Base-by-base conservation (phyloP, 2,797 vertebrate species). In the Spheniscus humboldti region DNA sequence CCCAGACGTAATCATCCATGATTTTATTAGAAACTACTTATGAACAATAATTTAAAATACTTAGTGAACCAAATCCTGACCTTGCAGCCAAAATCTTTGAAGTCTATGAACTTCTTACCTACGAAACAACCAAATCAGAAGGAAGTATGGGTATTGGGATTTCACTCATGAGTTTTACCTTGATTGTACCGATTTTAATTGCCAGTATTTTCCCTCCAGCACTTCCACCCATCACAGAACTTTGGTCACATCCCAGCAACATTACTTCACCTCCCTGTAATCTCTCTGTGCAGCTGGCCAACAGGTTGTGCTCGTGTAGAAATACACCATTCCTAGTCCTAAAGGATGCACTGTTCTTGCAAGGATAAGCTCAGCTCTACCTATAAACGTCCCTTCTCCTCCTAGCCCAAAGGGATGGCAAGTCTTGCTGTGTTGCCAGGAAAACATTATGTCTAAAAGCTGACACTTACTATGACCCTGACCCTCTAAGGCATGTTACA, bases 401-500 rank as follows among this genome's bases (percentile, higher is more conserved):
- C n/a, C 57, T 27, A 27, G 28, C 67, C 62, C 86, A 67, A 86
- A 79, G 53, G 74, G 63, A 91, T 86, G 60, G 86, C 73, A 90
- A 75, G 60, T 39, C 75, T 59, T 91, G 71, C 68, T 57, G 48
- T 39, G 55, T 41, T 88, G 95, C 96, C 94, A 96, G 93, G 85
- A 96, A 96, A 97, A 89, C 92, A 76, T 92, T 63, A 76, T 16
- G 10, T 89, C 94, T 91, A 82, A 82, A 71, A 73, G 83, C 55
- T 89, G 93, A 94, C 93, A 91, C 53, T 56, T 74, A 27, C 71
- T 47, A 10, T 88, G 91, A 94, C 92, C 86, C 89, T 91, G 94
- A 91, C 85, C 23, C 94, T 91, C 85, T 88, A 90, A 75, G 89
- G 93, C 74, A 94, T 60, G 94, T 95, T 96, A 96, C 94, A 81